Conservation (phyloP, 1,140 invertebrate genomes). For the Atopsyche davidsoni region DNA sequence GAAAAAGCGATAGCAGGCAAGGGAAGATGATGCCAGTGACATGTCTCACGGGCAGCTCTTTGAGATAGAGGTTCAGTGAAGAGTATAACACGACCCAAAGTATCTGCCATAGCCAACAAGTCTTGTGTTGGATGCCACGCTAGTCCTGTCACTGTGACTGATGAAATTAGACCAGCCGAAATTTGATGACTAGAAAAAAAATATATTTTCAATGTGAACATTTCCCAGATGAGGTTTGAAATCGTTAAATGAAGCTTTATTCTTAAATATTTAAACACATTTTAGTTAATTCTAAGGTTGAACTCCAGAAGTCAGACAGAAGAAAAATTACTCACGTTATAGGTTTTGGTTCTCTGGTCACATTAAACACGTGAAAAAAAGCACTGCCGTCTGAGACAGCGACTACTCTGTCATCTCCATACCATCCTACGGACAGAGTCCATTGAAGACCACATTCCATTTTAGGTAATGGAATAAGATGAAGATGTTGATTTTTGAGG, state of each 20-base stretch:
- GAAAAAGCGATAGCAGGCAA: conserved; percentile 39
- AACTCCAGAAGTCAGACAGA: background rate
- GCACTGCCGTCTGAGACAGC: conserved; percentile 39
- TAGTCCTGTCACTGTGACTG: conserved; percentile 4
- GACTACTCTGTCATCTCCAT: conserved; percentile 37
- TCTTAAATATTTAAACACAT: no score
- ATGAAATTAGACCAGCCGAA: background rate
- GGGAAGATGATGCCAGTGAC: conserved; percentile 47
- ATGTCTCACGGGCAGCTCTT: conserved; percentile 35
- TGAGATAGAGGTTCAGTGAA: conserved; percentile 36
- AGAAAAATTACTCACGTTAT: background rate
- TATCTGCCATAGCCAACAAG: conserved; percentile 33
- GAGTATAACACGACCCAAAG: conserved; percentile 37
- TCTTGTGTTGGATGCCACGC: conserved; percentile 26
- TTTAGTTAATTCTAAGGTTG: background rate
- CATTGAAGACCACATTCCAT: no score
- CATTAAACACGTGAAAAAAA: conserved; percentile 19
- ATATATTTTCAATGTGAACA: no score
- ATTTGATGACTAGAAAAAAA: conserved; percentile 19
- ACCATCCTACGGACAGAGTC: conserved; percentile 37
- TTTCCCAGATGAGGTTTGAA: no score
- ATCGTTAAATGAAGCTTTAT: no score
- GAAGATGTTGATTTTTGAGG: no score
- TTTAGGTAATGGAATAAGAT: no score
- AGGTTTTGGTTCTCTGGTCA: background rate